Base-by-base conservation (phyloP, 2,888 invertebrate species). In the Oxycera nigricornis region DNA sequence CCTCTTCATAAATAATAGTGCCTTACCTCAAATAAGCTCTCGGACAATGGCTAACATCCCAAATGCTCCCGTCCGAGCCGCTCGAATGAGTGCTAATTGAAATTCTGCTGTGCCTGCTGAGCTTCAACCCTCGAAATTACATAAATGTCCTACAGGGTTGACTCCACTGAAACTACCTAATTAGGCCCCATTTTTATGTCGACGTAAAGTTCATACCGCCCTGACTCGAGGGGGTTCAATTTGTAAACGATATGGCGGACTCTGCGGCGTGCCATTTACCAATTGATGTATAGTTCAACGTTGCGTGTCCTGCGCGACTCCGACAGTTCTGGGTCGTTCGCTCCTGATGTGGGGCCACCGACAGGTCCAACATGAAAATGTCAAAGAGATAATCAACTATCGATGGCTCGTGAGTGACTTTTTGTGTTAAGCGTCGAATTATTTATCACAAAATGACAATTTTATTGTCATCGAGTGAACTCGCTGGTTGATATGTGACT, bases 61-160 rank as follows among this genome's bases (percentile, higher is more conserved):
- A 41, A 39, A 68, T 73, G 52, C 28, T 50, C 75, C 22, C 39
- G 50, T 67, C 31, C 46, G 3, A 46, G 30, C 22, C 35, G n/a
- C 22, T 57, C 65, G 76, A 74, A 73, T 72, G 70, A 74, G 76
- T 76, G 74, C 74, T 76, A 76, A 76, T 76, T 76, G 76, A 76
- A 76, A 74, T 76, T 74, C 73, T 55, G 67, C 68, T 67, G 50
- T 61, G 31, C 59, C 72, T 73, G 70, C 61, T n/a, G n/a, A 61
- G 65, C 50, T 73, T 72, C 39, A 41, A 14, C 28, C 20, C 31
- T 28, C 7, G 70, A 31, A 55, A 26, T 41, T 28, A 59, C 14
- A 28, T 1, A 9, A 50, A 30, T 17, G n/a, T 62, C 11, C 11
- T 24, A 17, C 2, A 14, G 24, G 26, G 7, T n/a, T 24, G 26